Evolutionary conservation across 2,888 invertebrate species (phyloP), one percentile per base, ranked within the genome.

Genomic region (Euproctis similis): DNA sequence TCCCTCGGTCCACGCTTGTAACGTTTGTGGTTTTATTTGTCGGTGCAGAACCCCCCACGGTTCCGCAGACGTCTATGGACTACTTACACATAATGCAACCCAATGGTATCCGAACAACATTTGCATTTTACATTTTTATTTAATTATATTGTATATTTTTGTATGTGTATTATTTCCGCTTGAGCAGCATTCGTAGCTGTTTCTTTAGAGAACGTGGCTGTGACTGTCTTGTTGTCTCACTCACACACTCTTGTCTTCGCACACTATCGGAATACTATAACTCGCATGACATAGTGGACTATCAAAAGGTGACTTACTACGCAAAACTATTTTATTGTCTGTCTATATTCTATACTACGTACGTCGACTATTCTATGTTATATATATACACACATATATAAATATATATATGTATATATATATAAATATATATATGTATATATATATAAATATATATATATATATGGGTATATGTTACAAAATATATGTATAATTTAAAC

Each of bases 291-390:
- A 59, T 70, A 66, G 60, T 63, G 19, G n/a, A 19, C 19, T 4
- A 28, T 21, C 66, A n/a, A 84, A 86, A 87, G 89, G 89, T 89
- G 89, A 89, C 88, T 88, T 89, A 89, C 89, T 89, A 89, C 88
- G 87, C 87, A 88, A 89, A 88, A 88, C 88, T 87, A 78, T 73
- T 59, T 59, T 59, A 53, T 61, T 53, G 53, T 63, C 59, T 73
- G 62, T 72, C 69, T 66, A 57, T 59, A 58, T 51, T 60, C 65
- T 19, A 20, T 24, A n/a, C 61, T 55, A 59, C 45, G 16, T 32
- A 54, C 45, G 43, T 52, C n/a, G n/a, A n/a, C n/a, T n/a, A n/a
- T n/a, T n/a, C n/a, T n/a, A n/a, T n/a, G n/a, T 4, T 14, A 14
- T 14, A 63, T 4, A 3, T 26, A 19, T 9, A 7, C 9, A 14